Conservation (phyloP, 2,113 vertebrate genomes). For the Cricetomys ansorgei region DNA sequence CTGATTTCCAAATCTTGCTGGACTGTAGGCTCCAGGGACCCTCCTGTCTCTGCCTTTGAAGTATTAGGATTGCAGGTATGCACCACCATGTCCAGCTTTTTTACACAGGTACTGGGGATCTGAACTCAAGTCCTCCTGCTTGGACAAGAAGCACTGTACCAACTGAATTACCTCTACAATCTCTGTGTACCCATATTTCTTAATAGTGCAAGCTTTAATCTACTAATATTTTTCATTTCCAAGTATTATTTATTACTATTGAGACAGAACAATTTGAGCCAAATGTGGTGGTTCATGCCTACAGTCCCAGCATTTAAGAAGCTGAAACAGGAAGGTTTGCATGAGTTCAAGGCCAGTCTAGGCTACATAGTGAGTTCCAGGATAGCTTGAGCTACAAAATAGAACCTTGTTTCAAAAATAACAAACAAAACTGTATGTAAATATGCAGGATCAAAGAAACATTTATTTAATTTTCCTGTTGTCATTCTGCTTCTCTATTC, state of each 20-base stretch:
- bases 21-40: not conserved
- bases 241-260: not conserved
- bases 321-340: too few species aligned
- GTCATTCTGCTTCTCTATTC: not conserved
- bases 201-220: not conserved
- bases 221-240: not conserved
- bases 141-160: not conserved
- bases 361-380: too few species aligned
- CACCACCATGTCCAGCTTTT: not conserved
- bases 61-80: not conserved
- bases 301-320: not conserved
- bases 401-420: not conserved
- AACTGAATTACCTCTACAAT: not conserved
- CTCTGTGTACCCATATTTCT: not conserved
- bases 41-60: not conserved
- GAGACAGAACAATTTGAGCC: not conserved
- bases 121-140: not conserved
- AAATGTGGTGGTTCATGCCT: not conserved
- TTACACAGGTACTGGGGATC: not conserved
- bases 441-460: not conserved
- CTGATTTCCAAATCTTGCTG: not conserved
- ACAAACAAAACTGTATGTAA: not conserved
- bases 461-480: not conserved
- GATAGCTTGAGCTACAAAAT: not conserved
- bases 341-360: too few species aligned